Conservation (phyloP, 2,797 vertebrate genomes). For the Urophycis tenuis region DNA sequence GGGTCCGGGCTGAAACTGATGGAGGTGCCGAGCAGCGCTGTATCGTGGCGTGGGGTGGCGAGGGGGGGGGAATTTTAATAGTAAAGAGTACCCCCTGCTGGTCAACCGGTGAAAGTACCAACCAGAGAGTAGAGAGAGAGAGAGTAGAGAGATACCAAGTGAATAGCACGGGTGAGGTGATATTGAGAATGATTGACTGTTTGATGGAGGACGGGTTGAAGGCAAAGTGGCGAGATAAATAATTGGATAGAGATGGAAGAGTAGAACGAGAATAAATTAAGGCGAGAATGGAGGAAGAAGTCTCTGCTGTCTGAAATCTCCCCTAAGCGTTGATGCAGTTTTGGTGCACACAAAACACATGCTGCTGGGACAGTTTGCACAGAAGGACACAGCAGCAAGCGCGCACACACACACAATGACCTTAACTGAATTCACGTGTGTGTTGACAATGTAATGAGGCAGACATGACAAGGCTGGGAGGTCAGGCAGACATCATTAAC, state of each 20-base stretch:
- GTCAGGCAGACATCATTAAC: conserved; percentile 76
- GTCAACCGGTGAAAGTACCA: conserved; percentile 45
- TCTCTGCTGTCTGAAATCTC: no score
- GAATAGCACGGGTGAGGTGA: background rate
- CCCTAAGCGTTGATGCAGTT: background rate
- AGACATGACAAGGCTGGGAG: conserved; percentile 66
- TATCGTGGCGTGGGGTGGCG: conserved; percentile 28
- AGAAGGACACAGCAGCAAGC: background rate
- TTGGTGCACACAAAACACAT: conserved; percentile 17
- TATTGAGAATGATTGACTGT: no score
- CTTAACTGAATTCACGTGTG: background rate
- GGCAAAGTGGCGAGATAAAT: no score
- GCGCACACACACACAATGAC: conserved; percentile 20
- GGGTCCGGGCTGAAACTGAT: background rate
- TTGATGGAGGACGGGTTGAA: no score
- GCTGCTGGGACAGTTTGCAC: background rate
- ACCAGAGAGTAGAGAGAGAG: conserved; percentile 36
- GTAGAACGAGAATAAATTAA: no score
- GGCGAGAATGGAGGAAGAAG: no score
- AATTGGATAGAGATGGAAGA: no score
- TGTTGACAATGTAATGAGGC: conserved; percentile 42
- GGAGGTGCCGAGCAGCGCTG: conserved; percentile 37
- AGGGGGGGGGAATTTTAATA: background rate
- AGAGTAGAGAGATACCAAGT: background rate
- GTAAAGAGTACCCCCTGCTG: conserved; percentile 54